Evolutionary conservation across 2,797 vertebrate genomes (phyloP).

Genomic region (Novumbra hubbsi): DNA sequence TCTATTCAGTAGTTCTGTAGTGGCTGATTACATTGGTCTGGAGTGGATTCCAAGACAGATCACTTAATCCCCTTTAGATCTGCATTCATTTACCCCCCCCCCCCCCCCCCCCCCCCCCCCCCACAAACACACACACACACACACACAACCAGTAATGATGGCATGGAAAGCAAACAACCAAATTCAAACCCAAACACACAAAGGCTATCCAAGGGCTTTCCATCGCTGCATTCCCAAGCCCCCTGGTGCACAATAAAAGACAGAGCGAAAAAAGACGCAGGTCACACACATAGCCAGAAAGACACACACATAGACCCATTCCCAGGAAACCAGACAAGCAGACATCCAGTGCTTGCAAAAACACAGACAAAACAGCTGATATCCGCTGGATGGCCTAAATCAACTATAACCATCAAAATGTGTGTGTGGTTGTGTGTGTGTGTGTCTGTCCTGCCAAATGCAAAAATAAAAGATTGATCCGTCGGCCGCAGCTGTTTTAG

Average conservation of each 20-base stretch:
- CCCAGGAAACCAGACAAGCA: not conserved
- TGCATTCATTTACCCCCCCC: conserved; percentile 27
- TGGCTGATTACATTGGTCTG: conserved; percentile 25
- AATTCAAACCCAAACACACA: conserved; percentile 3
- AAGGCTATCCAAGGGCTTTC: conserved; percentile 27
- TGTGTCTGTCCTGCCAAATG: conserved; percentile 27
- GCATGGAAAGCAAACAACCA: conserved; percentile 41
- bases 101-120: too few relatives aligned
- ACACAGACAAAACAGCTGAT: conserved; percentile 54
- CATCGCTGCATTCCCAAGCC: conserved; percentile 29
- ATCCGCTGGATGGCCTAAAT: conserved; percentile 46
- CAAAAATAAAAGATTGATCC: conserved; percentile 51
- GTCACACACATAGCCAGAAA: not conserved
- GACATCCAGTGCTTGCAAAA: not conserved
- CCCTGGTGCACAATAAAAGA: conserved; percentile 6
- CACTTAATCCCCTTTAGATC: conserved; percentile 42
- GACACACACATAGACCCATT: not conserved
- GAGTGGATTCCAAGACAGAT: conserved; percentile 40
- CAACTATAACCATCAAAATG: conserved; percentile 23
- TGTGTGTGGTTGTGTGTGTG: conserved; percentile 24
- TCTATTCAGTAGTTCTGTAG: conserved; percentile 33
- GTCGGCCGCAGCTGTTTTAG: conserved; percentile 50
- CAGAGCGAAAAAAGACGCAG: not conserved
- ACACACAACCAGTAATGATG: not conserved
- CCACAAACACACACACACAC: not conserved